These are phyloP conservation scores for Crypturellus tataupa DNA, from an alignment of 2,797 vertebrate genomes.

Conservation along the genomic window DNA sequence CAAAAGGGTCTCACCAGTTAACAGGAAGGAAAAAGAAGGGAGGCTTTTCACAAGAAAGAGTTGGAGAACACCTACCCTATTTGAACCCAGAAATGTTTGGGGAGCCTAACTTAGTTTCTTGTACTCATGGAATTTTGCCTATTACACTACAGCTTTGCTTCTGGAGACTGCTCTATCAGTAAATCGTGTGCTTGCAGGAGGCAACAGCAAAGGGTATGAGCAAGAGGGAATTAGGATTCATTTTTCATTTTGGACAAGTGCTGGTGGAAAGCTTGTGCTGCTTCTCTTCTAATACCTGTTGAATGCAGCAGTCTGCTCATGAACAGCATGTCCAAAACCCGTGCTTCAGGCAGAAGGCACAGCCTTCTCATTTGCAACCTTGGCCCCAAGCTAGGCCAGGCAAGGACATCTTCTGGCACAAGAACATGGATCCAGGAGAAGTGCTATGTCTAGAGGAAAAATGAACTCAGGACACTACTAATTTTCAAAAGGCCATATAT, in stretches of 20 bases:
- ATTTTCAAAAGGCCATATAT: not conserved
- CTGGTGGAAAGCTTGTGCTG: not conserved
- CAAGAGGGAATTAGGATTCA: not conserved
- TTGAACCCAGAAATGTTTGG: not conserved
- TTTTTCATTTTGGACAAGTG: not conserved
- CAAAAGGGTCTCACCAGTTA: not conserved
- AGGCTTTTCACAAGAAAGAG: not conserved
- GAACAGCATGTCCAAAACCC: not conserved
- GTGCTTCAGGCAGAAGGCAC: not conserved
- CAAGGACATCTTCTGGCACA: not conserved
- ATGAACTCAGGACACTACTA: not conserved
- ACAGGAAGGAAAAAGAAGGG: not conserved
- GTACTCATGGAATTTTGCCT: not conserved
- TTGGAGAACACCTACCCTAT: not conserved
- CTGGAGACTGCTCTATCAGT: not conserved
- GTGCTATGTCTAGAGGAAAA: not conserved
- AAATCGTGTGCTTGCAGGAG: not conserved
- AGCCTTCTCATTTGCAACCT: not conserved
- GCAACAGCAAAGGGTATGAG: not conserved
- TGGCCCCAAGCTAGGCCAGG: not conserved
- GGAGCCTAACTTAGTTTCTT: not conserved
- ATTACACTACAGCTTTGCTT: accelerated
- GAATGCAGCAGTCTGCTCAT: not conserved
- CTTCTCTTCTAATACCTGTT: not conserved
- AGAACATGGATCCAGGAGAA: not conserved